Conservation (phyloP, 2,888 invertebrate species). For the Hydrotaea diabolus region DNA sequence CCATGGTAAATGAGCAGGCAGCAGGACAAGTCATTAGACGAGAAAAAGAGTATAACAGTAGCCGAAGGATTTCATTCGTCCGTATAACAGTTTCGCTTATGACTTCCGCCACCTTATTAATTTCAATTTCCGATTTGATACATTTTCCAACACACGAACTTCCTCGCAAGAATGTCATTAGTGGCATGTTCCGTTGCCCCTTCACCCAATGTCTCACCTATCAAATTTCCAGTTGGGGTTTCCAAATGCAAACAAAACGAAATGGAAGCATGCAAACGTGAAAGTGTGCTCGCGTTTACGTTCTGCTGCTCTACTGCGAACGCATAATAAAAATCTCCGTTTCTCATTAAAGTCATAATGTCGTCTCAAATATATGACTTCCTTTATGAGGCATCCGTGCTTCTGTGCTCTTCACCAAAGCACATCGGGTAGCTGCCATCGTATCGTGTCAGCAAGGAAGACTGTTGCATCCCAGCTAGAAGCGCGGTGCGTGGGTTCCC, state of each 20-base stretch:
- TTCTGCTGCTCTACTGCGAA: slow-evolving; percentile 16
- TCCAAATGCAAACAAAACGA: slow-evolving; percentile 27
- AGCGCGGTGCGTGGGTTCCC: slow-evolving; percentile 6
- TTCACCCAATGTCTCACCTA: neutral
- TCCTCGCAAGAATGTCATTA: neutral
- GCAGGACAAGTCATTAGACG: too few relatives aligned
- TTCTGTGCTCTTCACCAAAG: neutral
- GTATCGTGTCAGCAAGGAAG: neutral
- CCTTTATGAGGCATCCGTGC: slow-evolving; percentile 59
- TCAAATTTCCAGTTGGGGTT: slow-evolving; percentile 18
- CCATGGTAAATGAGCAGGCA: neutral
- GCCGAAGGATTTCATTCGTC: too few relatives aligned
- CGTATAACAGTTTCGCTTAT: neutral
- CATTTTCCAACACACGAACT: neutral
- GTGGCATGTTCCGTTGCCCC: neutral
- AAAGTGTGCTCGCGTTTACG: neutral
- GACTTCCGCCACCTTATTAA: neutral
- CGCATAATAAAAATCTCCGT: slow-evolving; percentile 63
- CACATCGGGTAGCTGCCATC: neutral
- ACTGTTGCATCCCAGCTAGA: neutral
- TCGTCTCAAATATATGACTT: slow-evolving; percentile 59
- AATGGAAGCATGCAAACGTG: neutral
- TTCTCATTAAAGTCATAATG: slow-evolving; percentile 64
- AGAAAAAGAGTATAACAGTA: neutral
- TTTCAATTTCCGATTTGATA: neutral